These are phyloP conservation scores for Notodonta dromedarius DNA, from an alignment of 2,888 invertebrate genomes.

Conservation along the genomic window DNA sequence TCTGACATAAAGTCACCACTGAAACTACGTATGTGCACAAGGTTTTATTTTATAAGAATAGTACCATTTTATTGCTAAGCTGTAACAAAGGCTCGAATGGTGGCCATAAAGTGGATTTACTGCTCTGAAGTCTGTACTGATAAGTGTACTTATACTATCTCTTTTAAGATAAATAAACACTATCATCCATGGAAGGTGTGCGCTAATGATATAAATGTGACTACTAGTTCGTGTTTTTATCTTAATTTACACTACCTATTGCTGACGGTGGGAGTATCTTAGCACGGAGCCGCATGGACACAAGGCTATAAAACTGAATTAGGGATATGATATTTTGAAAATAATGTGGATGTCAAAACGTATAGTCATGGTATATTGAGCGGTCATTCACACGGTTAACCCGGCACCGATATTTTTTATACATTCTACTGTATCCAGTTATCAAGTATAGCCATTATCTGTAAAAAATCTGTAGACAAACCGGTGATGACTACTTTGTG, in stretches of 20 bases:
- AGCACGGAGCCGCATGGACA: not conserved
- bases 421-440: no score
- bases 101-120: not conserved
- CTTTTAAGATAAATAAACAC: constrained; percentile 5
- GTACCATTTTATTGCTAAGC: not conserved
- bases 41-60: not conserved
- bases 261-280: not conserved
- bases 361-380: no score
- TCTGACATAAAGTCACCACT: not conserved
- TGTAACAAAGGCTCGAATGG: not conserved
- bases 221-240: not conserved
- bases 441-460: no score
- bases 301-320: not conserved
- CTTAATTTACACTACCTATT: not conserved
- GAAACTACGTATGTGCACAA: not conserved
- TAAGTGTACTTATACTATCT: not conserved
- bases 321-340: not conserved
- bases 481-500: no score
- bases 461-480: no score
- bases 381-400: no score
- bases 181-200: not conserved
- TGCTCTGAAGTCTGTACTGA: not conserved
- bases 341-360: no score
- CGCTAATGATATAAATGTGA: not conserved
- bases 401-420: no score